Evolutionary conservation across 2,113 vertebrate species (phyloP), one percentile per base, ranked within the genome.

Genomic region (Carettochelys insculpta): DNA sequence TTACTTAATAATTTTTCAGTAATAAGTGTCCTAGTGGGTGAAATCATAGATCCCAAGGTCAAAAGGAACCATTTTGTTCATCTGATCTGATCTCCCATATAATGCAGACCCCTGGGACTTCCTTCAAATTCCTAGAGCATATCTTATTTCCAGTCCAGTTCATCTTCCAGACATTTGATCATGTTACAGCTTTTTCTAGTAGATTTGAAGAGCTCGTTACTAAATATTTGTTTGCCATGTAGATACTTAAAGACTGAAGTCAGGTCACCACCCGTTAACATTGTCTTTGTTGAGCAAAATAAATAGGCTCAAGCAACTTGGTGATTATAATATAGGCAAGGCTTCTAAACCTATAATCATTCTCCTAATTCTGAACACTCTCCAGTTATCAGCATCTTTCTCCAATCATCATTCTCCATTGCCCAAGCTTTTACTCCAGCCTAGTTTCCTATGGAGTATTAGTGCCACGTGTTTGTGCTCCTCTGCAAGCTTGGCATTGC

Each of bases 401-500:
- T 22, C 38, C 34, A 38, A 11, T 68, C n/a, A 68, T 68, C 38
- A 68, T 68, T 68, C 8, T 68, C 51, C 29, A 2, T 51, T 90
- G 14, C n/a, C 19, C 0, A 0, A 0, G 54, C 43, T 80, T 90
- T 77, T 17, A 12, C 76, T 80, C 82, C 65, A 20, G 27, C 1
- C n/a, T 81, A 77, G 51, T 71, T 84, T 86, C 51, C 11, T 83
- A 17, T 93, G 24, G 20, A 10, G 77, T 45, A 71, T 79, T 5
- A 24, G 51, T 83, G 79, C 56, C 19, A 43, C 8, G 7, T 84
- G 31, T 1, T 4, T 11, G 0, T 12, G 25, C 3, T 76, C 71
- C 77, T n/a, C n/a, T n/a, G n/a, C n/a, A n/a, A n/a, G n/a, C n/a
- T n/a, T n/a, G n/a, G n/a, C n/a, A n/a, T n/a, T n/a, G n/a, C n/a